Evolutionary conservation across 1,140 invertebrate genomes (phyloP), one percentile per base, ranked within the genome.

Genomic region (Drosophila santomea): DNA sequence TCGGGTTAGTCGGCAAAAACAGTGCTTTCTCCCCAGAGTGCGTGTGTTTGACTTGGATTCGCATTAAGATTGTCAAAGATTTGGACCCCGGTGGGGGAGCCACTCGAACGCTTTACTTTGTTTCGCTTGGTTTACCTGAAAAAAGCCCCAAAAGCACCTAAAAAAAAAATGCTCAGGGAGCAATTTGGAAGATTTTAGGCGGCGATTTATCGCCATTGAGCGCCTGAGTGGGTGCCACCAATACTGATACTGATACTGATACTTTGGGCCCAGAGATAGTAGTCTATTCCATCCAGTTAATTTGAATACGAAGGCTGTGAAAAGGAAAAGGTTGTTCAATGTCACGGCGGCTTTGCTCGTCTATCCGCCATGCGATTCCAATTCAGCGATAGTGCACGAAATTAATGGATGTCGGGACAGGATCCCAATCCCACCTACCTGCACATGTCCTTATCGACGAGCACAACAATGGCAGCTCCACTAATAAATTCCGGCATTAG

Each of bases 61-160:
- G 62, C 84, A 88, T 88, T 89, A 88, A 88, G 84, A 88, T 88
- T 88, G 84, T 77, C 80, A 77, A 76, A 89, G 84, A 89, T 88
- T 88, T 75, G 78, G 56, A 25, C 61, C 59, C 38, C 73, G 74
- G 64, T 63, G 57, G 73, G 74, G 74, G 66, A 72, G 75, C 66
- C 73, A 76, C 63, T 60, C 55, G 54, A 58, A 55, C 67, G 47
- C 36, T 78, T 78, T 57, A 58, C 39, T 72, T 57, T 77, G 75
- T 72, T 72, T 78, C 52, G 52, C 66, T 58, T 50, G 66, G 43
- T 38, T 57, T 50, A 57, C 67, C 67, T 71, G 67, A 20, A 43
- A 50, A 28, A 14, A 51, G 10, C 47, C 32, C 47, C 60, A 45
- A 63, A 62, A 59, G 32, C 47, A 15, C 15, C n/a, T 28, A 17